phyloP scores from a whole-genome alignment of 1,140 invertebrate species.

The Leptopilina clavipes region DNA sequence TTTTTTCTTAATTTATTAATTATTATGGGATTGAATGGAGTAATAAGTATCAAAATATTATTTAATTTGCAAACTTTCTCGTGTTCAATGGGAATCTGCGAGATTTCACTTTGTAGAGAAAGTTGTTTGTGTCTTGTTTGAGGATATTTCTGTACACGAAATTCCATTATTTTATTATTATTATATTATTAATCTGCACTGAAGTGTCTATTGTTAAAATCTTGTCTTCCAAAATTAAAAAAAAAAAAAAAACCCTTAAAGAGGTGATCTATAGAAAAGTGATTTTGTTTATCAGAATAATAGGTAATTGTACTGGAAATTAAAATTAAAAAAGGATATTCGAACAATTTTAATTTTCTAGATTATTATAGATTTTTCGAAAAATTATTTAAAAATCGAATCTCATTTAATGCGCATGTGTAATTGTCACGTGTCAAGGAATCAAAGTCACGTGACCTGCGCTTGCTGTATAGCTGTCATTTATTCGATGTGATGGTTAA shows the following conservation, averaged over 20 bases:
- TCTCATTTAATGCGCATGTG: not conserved
- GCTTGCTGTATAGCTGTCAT: constrained; percentile 39
- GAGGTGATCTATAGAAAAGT: not conserved
- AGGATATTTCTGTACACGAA: not conserved
- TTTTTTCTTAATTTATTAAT: too few relatives aligned
- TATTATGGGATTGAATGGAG: too few relatives aligned
- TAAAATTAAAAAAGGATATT: not conserved
- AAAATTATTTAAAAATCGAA: not conserved
- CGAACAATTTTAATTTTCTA: not conserved
- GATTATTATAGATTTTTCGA: not conserved
- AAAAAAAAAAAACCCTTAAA: not conserved
- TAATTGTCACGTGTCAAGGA: not conserved
- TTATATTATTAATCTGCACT: not conserved
- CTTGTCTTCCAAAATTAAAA: too few relatives aligned
- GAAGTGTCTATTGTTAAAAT: not conserved
- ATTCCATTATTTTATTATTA: constrained; percentile 10
- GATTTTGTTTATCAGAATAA: not conserved
- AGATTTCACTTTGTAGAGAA: constrained; percentile 65
- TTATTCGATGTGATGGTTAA: constrained; percentile 34
- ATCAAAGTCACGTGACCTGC: constrained; percentile 47
- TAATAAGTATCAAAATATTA: constrained; percentile 20
- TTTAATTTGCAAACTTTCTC: constrained; percentile 53
- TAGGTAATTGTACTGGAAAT: not conserved
- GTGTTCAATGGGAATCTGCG: not conserved
- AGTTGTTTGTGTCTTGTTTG: constrained; percentile 46